Evolutionary conservation across 2,113 vertebrate species (phyloP).

Genomic region (Vidua macroura): DNA sequence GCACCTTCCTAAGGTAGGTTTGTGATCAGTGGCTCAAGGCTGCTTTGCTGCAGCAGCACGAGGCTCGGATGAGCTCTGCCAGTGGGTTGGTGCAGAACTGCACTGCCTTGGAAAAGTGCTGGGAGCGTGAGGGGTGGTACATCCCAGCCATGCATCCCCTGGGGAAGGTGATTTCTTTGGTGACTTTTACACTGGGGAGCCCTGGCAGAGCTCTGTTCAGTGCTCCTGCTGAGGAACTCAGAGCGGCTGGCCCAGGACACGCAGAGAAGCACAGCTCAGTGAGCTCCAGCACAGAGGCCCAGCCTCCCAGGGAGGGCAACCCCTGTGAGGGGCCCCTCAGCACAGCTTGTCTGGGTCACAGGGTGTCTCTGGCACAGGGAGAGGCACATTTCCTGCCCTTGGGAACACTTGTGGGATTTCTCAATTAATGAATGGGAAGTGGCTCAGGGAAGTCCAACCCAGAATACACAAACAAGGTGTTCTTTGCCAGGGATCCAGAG

Average conservation of each 20-base stretch:
- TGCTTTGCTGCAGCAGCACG: neutral
- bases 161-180: neutral
- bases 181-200: neutral
- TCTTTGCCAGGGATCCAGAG: neutral
- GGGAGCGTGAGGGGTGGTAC: neutral
- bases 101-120: neutral
- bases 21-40: neutral
- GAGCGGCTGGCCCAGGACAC: no score
- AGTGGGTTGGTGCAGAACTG: neutral
- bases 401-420: neutral
- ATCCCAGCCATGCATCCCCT: neutral
- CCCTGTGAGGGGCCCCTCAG: no score
- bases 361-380: no score
- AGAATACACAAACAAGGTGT: neutral
- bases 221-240: neutral
- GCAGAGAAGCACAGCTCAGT: no score
- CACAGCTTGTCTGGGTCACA: no score
- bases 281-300: no score
- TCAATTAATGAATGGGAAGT: neutral
- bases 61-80: neutral
- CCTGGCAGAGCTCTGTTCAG: neutral
- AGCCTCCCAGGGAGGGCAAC: no score
- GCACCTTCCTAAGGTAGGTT: neutral
- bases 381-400: neutral
- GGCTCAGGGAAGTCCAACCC: neutral